A percentile compares a stretch with the other conserved stretches of the same genome.
phyloP scores from a whole-genome alignment of 2,797 vertebrate genomes.

The Brachymystax lenok region DNA sequence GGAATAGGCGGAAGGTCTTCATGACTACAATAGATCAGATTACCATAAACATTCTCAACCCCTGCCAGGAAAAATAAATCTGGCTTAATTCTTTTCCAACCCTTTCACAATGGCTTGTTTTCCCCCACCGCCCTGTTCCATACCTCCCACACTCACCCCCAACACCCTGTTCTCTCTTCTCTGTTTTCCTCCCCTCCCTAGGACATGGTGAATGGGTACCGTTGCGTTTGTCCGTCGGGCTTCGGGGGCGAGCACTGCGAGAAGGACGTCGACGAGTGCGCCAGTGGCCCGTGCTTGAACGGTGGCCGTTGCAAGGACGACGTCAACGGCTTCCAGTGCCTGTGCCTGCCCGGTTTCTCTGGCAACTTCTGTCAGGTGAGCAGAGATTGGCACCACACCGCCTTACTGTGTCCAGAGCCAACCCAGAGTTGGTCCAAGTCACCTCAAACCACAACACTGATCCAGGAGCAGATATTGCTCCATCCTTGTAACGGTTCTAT shows the following conservation, averaged over 20 bases:
- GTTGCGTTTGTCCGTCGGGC: constrained; percentile 88
- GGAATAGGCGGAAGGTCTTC: constrained; percentile 28
- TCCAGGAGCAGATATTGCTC: background rate
- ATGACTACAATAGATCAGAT: constrained; percentile 71
- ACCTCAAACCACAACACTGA: background rate
- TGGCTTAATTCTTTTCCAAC: background rate
- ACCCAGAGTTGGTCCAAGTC: background rate
- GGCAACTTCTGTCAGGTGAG: constrained; percentile 98
- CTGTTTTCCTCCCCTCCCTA: constrained; percentile 55
- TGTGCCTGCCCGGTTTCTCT: constrained; percentile 95
- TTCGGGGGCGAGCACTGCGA: constrained; percentile 92
- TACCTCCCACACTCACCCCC: constrained; percentile 27
- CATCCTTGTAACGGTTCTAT: background rate
- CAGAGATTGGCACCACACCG: constrained; percentile 5
- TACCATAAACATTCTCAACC: constrained; percentile 78
- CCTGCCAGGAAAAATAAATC: constrained; percentile 67
- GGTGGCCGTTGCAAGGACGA: constrained; percentile 93
- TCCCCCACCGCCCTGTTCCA: constrained; percentile 43
- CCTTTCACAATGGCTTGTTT: constrained; percentile 59
- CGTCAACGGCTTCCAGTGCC: constrained; percentile 94
- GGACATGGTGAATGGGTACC: constrained; percentile 95
- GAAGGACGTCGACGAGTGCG: constrained; percentile 92
- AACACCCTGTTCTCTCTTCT: constrained; percentile 27
- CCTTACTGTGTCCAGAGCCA: background rate
- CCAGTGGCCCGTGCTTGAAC: constrained; percentile 92